A percentile compares a stretch with the other conserved stretches of the same genome.
Evolutionary conservation across 2,113 vertebrate species (phyloP).

Genomic region (Muscicapa adusta): DNA sequence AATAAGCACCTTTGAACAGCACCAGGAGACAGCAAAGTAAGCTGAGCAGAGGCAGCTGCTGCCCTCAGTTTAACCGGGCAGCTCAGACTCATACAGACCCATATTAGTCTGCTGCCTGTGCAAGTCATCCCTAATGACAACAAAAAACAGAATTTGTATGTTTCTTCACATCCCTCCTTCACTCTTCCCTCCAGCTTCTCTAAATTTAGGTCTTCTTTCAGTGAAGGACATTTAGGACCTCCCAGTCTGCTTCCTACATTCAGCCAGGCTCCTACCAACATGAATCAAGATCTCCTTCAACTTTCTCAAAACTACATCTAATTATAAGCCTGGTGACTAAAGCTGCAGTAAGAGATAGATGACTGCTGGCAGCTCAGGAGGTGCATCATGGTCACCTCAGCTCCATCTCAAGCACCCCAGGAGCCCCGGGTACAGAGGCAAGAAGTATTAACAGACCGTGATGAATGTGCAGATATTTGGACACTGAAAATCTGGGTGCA

Average conservation of each 20-base stretch:
- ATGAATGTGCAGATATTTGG: accelerated
- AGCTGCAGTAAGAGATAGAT: not conserved
- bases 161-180: not conserved
- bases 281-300: not conserved
- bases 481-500: not conserved
- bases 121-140: not conserved
- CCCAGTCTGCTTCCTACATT: not conserved
- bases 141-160: not conserved
- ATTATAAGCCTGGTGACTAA: not conserved
- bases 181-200: not conserved
- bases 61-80: not conserved
- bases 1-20: not conserved
- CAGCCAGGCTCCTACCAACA: not conserved
- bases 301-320: not conserved
- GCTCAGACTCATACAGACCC: not conserved
- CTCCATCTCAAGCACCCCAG: not conserved
- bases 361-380: not conserved
- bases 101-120: not conserved
- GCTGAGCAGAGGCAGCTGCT: not conserved
- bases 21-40: not conserved
- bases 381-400: not conserved
- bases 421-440: not conserved
- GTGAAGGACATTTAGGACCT: not conserved
- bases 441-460: not conserved
- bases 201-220: not conserved